A percentile compares a stretch with the other conserved stretches of the same genome.
phyloP scores from a whole-genome alignment of 2,113 vertebrate species.

The Gadus macrocephalus region DNA sequence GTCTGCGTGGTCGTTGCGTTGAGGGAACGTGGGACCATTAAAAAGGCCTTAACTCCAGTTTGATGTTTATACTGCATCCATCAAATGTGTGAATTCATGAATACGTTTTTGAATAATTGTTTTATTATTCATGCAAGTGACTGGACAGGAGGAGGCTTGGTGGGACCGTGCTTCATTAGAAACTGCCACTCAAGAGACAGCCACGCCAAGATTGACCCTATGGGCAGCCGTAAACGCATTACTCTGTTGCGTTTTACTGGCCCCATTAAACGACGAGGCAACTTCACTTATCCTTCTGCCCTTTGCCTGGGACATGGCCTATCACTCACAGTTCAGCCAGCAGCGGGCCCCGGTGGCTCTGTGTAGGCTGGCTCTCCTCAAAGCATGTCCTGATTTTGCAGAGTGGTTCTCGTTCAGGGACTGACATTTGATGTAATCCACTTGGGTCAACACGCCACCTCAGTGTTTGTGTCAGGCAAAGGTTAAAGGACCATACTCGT shows the following conservation, averaged over 20 bases:
- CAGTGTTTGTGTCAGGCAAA: not conserved
- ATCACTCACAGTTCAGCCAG: slow-evolving; percentile 29
- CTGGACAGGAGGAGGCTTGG: slow-evolving; percentile 6
- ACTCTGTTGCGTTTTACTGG: slow-evolving; percentile 62
- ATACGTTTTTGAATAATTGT: too few species aligned
- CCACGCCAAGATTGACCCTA: slow-evolving; percentile 42
- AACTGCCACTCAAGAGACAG: slow-evolving; percentile 15
- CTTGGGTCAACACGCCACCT: too few species aligned
- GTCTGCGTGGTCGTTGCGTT: too few species aligned
- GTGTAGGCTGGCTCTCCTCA: too few species aligned
- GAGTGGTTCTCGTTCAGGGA: too few species aligned
- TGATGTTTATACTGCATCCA: too few species aligned
- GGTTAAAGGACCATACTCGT: not conserved
- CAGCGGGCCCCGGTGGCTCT: not conserved
- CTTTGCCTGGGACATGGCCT: slow-evolving; percentile 44
- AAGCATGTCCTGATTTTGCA: too few species aligned
- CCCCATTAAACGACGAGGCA: slow-evolving; percentile 53
- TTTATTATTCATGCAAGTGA: too few species aligned
- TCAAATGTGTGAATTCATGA: too few species aligned
- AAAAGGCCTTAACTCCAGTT: too few species aligned
- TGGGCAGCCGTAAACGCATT: slow-evolving; percentile 54
- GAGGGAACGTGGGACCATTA: too few species aligned
- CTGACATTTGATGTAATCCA: too few species aligned
- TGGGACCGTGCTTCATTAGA: slow-evolving; percentile 5
- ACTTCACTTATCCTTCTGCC: slow-evolving; percentile 48